Base-by-base conservation (phyloP, 1,140 invertebrate species). In the Drosophila micromelanica region DNA sequence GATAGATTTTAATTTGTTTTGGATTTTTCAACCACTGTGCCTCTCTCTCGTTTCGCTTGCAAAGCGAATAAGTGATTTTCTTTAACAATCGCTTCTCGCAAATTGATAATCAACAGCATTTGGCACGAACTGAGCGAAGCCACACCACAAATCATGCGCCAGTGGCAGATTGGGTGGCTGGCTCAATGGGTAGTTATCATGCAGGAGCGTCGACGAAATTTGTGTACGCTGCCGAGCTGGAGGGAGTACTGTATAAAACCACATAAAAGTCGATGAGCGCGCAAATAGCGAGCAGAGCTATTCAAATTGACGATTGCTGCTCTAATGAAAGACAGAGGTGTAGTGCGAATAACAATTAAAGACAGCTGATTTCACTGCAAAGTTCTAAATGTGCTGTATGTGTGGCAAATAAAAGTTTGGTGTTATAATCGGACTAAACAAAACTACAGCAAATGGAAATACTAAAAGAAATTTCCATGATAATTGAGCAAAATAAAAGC, bases 51-150 rank as follows among this genome's bases (percentile, higher is more conserved):
- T 57, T 63, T 59, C 38, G 59, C 20, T 59, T 63, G 54, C 38
- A 45, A 68, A 75, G 55, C 62, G 68, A 67, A 64, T 69, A 63
- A 75, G 64, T 72, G 71, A 82, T 85, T 80, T 71, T 51, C 55
- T 42, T 30, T 55, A 61, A 55, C 76, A 63, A 85, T 72, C 74
- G 61, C 77, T 62, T 75, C 65, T 78, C 52, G 57, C 57, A 86
- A 86, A 86, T 86, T 86, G 77, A 80, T 86, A 81, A 86, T 86
- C 77, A 80, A 68, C 74, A 51, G 65, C 45, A 43, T 65, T 60
- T 51, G 23, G 54, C 37, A 56, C 32, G 37, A 59, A 7, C 38
- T 15, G 17, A 38, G 20, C 9, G 13, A 12, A 37, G 17, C 20
- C 2, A 8, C 30, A 20, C 37, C 20, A 37, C 51, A 45, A 51